Percentiles rank a stretch among this genome's conserved stretches.
These are phyloP conservation scores for Arctocebus calabarensis DNA, from an alignment of 2,797 vertebrate species.

Conservation along the genomic window DNA sequence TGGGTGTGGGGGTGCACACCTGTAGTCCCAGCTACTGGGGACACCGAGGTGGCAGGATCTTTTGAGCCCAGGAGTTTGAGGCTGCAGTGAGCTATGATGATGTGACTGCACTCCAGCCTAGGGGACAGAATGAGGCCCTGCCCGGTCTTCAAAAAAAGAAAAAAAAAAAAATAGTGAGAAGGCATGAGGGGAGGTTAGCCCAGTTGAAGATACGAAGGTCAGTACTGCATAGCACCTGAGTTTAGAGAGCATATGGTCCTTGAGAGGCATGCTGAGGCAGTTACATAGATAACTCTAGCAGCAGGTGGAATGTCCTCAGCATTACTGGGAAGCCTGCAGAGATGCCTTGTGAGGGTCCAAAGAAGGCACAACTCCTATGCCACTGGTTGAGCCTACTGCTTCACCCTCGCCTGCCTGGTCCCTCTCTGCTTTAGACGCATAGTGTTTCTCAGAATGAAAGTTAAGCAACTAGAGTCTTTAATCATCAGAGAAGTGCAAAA, in stretches of 20 bases:
- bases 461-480: not conserved
- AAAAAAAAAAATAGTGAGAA: not conserved
- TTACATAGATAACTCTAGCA: not conserved
- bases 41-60: not conserved
- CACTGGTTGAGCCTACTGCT: not conserved
- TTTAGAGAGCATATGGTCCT: not conserved
- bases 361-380: not conserved
- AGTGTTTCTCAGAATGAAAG: not conserved
- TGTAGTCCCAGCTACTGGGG: not conserved
- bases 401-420: not conserved
- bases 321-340: not conserved
- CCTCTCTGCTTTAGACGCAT: not conserved
- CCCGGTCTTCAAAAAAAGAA: not conserved
- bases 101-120: not conserved
- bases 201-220: not conserved
- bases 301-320: not conserved
- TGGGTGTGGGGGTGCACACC: not conserved
- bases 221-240: not conserved
- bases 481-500: not conserved
- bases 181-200: not conserved
- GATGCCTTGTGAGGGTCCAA: not conserved
- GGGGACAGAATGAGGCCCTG: not conserved
- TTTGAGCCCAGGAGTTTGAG: not conserved
- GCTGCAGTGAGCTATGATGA: not conserved
- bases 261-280: not conserved